Base-by-base conservation (phyloP, 2,797 vertebrate genomes). In the Bradypodion pumilum region DNA sequence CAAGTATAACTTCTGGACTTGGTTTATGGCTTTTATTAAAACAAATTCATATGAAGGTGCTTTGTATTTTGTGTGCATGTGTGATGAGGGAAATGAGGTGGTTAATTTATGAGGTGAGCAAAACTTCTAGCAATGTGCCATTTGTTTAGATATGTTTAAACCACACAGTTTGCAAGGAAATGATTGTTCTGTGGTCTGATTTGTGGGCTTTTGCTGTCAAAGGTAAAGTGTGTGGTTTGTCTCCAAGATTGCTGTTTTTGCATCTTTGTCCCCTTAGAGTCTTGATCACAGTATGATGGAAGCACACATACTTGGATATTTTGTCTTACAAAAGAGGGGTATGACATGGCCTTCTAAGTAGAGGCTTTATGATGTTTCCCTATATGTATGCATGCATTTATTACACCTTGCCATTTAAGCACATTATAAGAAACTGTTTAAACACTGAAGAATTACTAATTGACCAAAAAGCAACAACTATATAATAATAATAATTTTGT, bases 11-110 rank as follows among this genome's bases (percentile, higher is more conserved):
- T 80, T 90, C 91, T 82, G 82, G 83, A 70, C 87, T 94, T 93
- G 73, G 88, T 91, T 91, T 93, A 90, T 93, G 93, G 89, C 93
- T 86, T 85, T 90, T 92, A 92, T 91, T 94, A 89, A 92, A 95
- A 88, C 83, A 93, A 92, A 86, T 91, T 86, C 89, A 49, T 91
- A 52, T 86, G 74, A 80, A 59, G 89, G 91, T 81, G 4, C 88
- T 87, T 42, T 83, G 85, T 92, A 40, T 0, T 2, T 91, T 81
- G 92, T 94, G 90, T 89, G 87, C 70, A 92, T 94, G 90, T 88
- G 88, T 89, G 32, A 86, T 91, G 85, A 89, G 90, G 88, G 90
- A 94, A 92, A 92, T 86, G 78, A 76, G 77, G 84, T 46, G 16
- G 90, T 83, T 89, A 94, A 93, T 92, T 93, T 94, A 87, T 86